Evolutionary conservation across 2,888 invertebrate genomes (phyloP), one percentile per base, ranked within the genome.

Genomic region (Lasioglossum figueresi): DNA sequence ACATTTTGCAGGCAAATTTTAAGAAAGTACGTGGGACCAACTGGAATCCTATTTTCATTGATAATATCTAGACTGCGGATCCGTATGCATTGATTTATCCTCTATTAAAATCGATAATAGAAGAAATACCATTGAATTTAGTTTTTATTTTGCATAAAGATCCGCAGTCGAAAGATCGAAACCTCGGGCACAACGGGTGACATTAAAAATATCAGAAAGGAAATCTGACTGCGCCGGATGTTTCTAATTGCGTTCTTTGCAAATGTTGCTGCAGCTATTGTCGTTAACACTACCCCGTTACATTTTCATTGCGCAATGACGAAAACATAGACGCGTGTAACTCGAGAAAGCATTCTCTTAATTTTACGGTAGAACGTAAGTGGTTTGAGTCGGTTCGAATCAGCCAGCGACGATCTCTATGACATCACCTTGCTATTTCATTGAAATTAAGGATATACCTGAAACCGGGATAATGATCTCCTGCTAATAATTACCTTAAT

Each of bases 401-500:
- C 68, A 68, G 56, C 56, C 79, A 45, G 16, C n/a, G 37, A 27
- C 77, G 34, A 31, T 71, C 43, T 52, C 16, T 4, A 4, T 52
- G 31, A 76, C 66, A 16, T 34, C 43, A 56, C 34, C 48, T 79
- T 66, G 48, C 48, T 72, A 72, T 81, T n/a, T n/a, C 40, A 16
- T 19, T 63, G 59, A 72, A 45, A 77, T 45, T 31, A 45, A 23
- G 16, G 8, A 31, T 31, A n/a, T 16, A n/a, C 70, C 27, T 40
- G 27, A 79, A 71, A 23, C 45, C 10, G 14, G 43, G 59, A 48
- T 45, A 66, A 31, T 8, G 70, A 81, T 81, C 45, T 23, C 6
- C 6, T 16, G 27, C 16, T n/a, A 5, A 10, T n/a, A 79, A 79
- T 79, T 79, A 80, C 45, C n/a, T 72, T 78, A 48, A 81, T 52